Evolutionary conservation across 1,140 invertebrate species (phyloP), one percentile per base, ranked within the genome.

Genomic region (Pemphigus obesinymphae): DNA sequence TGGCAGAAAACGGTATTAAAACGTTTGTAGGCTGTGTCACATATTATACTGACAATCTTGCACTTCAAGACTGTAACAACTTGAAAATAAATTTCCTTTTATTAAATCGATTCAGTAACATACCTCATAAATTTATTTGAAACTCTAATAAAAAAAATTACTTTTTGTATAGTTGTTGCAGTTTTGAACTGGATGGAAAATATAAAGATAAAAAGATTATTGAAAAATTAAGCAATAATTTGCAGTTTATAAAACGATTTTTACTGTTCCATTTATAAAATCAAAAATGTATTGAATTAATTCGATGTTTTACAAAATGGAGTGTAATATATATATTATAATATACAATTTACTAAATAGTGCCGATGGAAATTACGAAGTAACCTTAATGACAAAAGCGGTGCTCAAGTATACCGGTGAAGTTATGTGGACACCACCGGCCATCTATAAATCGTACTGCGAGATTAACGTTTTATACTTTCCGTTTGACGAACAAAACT

Each of bases 391-490:
- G 95, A 98, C 96, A 3, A 98, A 98, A 88, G 97, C 96, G 1
- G 97, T 94, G 5, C 88, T 97, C 0, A 93, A 94, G 84, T 94
- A 93, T 84, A 95, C 92, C 0, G 96, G 97, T 0, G 94, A 96
- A 87, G 95, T 98, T 17, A 91, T 92, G 68, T 99, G 97, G 97
- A 97, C 97, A 87, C 98, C 98, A 0, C 98, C 98, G 1, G 97
- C 97, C 0, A 99, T 99, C 88, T 99, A 99, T 88, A 99, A 99
- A 88, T 97, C 96, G 34, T 98, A 96, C 0, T 99, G 97, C 85
- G 93, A 96, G 87, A 97, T 97, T 83, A 94, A 95, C 86, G 93
- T 99, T 0, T 94, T 99, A 87, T 99, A 96, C 88, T 99, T 97
- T 86, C 95, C 95, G 0, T 97, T 97, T 85, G 95, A 97, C 86